Evolutionary conservation across 2,113 vertebrate genomes (phyloP).

Genomic region (Bos javanicus): DNA sequence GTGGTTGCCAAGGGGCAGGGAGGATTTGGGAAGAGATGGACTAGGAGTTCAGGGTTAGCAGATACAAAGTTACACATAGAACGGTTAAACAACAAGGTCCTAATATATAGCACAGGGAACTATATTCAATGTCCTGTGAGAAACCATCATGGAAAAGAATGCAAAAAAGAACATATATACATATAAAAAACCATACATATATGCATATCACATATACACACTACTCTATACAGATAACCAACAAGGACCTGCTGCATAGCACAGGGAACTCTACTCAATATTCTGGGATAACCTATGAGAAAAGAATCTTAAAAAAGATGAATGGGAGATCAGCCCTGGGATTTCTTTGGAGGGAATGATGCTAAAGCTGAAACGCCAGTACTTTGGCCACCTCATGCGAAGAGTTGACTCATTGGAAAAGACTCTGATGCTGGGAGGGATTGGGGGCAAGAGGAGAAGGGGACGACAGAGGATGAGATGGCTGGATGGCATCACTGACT

Average conservation of each 20-base stretch:
- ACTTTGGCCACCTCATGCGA: too few species aligned
- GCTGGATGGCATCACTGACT: too few species aligned
- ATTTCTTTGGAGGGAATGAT: too few species aligned
- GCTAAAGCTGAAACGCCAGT: too few species aligned
- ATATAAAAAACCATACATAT: not conserved
- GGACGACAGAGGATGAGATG: too few species aligned
- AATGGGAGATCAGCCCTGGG: too few species aligned
- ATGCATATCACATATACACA: not conserved
- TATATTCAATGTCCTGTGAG: not conserved
- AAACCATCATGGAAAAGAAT: not conserved
- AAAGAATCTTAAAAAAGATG: not conserved
- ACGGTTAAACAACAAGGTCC: fast-evolving
- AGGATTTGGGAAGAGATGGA: not conserved
- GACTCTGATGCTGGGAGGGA: too few species aligned
- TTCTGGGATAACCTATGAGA: not conserved
- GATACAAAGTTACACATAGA: not conserved
- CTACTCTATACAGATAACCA: not conserved
- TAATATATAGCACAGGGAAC: not conserved
- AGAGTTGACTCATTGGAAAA: too few species aligned
- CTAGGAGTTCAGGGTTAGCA: not conserved
- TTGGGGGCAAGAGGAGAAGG: too few species aligned
- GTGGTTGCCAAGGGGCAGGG: not conserved
- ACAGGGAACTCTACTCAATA: not conserved
- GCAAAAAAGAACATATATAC: not conserved
- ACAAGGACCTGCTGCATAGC: not conserved